Evolutionary conservation across 2,113 vertebrate genomes (phyloP).

Genomic region (Pollachius pollachius): DNA sequence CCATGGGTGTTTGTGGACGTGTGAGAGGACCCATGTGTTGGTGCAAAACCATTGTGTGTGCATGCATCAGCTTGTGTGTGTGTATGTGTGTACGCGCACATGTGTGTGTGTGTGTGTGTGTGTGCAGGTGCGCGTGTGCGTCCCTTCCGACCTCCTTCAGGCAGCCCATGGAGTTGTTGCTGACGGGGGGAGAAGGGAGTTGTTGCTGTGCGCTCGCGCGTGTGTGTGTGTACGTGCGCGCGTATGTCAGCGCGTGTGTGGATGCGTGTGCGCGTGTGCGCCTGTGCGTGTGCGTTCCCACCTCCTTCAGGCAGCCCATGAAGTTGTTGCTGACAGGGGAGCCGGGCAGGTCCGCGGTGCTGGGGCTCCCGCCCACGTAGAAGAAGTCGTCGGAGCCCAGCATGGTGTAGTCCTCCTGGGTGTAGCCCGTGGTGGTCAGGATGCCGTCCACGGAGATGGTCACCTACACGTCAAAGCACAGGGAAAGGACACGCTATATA

Average conservation of each 20-base stretch:
- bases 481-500: constrained; percentile 99
- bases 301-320: too few species aligned
- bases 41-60: too few species aligned
- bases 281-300: too few species aligned
- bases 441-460: constrained; percentile 99
- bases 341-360: too few species aligned
- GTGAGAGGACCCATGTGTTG: too few species aligned
- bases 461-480: constrained; percentile 99
- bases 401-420: too few species aligned
- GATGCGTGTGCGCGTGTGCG: too few species aligned
- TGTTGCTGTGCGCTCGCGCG: constrained; percentile 98
- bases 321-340: too few species aligned
- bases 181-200: constrained; percentile 97
- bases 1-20: too few species aligned
- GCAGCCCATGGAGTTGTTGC: constrained; percentile 99
- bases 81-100: not conserved
- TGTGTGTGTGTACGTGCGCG: constrained; percentile 99
- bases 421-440: constrained; percentile 99
- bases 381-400: too few species aligned
- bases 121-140: not conserved
- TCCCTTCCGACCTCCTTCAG: constrained; percentile 90
- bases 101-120: not conserved
- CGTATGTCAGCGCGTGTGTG: too few species aligned
- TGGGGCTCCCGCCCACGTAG: too few species aligned
- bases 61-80: not conserved